A percentile compares a stretch with the other conserved stretches of the same genome.
These are phyloP conservation scores for Polyergus mexicanus DNA, from an alignment of 1,140 invertebrate genomes.

Conservation along the genomic window DNA sequence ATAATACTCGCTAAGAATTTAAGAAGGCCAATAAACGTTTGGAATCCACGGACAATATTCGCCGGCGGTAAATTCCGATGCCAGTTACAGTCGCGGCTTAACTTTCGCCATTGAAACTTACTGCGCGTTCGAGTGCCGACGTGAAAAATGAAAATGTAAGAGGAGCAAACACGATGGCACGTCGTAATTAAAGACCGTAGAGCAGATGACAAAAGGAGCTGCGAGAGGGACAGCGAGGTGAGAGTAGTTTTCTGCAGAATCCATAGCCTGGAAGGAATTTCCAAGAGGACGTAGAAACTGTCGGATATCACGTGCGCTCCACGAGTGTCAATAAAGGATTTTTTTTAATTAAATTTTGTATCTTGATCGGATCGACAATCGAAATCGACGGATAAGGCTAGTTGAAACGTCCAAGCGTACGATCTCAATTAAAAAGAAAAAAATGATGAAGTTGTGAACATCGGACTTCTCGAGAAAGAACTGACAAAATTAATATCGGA, in stretches of 20 bases:
- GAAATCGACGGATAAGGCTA: not conserved
- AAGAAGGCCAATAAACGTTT: constrained; percentile 32
- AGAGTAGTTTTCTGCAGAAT: not conserved
- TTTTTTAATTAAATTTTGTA: constrained; percentile 46
- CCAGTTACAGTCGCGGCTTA: constrained; percentile 37
- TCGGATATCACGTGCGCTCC: constrained; percentile 16
- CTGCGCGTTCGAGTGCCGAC: constrained; percentile 29
- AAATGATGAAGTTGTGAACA: constrained; percentile 13
- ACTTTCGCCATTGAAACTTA: constrained; percentile 56
- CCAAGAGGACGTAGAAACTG: constrained; percentile 10
- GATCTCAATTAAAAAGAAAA: not conserved
- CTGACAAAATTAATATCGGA: constrained; percentile 22
- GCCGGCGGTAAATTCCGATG: constrained; percentile 34
- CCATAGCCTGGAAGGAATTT: constrained; percentile 35
- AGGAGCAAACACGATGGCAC: constrained; percentile 51
- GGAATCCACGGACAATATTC: constrained; percentile 23
- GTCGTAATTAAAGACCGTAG: constrained; percentile 49
- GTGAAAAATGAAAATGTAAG: constrained; percentile 52
- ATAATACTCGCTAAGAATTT: not conserved
- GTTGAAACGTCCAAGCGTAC: not conserved
- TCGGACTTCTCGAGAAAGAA: not conserved
- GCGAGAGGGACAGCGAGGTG: constrained; percentile 9
- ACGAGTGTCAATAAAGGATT: constrained; percentile 33
- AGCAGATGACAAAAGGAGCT: constrained; percentile 37
- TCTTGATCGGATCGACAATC: constrained; percentile 1